Base-by-base conservation (phyloP, 2,888 invertebrate genomes). In the Yponomeuta sedellus region DNA sequence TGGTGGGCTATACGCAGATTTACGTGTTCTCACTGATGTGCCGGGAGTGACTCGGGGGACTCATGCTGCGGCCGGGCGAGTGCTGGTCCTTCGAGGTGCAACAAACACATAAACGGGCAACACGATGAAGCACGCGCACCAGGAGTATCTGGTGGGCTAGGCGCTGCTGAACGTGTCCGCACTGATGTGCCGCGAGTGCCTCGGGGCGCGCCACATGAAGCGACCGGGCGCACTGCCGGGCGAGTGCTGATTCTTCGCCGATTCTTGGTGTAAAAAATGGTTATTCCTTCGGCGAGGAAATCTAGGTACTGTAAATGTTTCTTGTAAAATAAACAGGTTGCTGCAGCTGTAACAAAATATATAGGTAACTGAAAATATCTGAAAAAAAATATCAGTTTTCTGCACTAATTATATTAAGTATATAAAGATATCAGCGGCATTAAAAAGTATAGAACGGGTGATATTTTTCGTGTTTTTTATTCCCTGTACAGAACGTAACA, bases 191-290 rank as follows among this genome's bases (percentile, higher is more conserved):
- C 82, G 81, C 56, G 85, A 84, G 69, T 89, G 89, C 68, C 75
- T 79, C 61, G 83, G 85, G 3, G 91, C 90, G 1, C 75, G 82
- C 12, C 77, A 83, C 34, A 83, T 90, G 67, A 76, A 89, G 70
- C 81, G 92, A 77, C 93, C 3, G 92, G 92, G 92, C 10, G 86
- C 94, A 25, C 82, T 94, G 70, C 96, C 96, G 0, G 97, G 97
- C 0, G 94, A 97, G 81, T 97, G 97, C 82, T 97, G 97, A 97
- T 95, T 97, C 0, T 96, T 97, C 79, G 94, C n/a, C n/a, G n/a
- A n/a, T n/a, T n/a, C n/a, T n/a, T n/a, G 75, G 34, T 8, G n/a
- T n/a, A n/a, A 25, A 4, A 25, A 25, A 25, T 25, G 5, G 0
- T 25, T 25, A 4, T 2, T 5, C 25, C 1, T 25, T 25, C 3